Base-by-base conservation (phyloP, 1,140 invertebrate genomes). In the Achatina immaculata region DNA sequence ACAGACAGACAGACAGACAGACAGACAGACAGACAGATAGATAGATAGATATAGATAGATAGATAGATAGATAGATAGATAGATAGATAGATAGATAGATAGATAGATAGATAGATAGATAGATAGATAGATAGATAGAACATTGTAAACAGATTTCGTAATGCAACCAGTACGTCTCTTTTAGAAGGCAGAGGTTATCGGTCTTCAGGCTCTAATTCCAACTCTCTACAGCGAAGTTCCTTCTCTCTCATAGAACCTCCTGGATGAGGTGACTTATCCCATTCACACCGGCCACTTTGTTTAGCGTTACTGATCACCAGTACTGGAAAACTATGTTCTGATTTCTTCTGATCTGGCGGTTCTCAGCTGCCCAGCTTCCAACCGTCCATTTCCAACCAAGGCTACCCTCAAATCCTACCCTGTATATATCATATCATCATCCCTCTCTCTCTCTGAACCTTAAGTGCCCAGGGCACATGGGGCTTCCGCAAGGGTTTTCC, bases 1-100 rank as follows among this genome's bases (percentile, higher is more conserved):
- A 76, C 42, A 82, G 48, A 74, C 62, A 81, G 65, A 28, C 58
- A 75, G 31, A 19, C 16, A n/a, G 3, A 55, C 11, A 24, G 48
- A 42, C 48, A 9, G 3, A 9, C 62, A 6, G 31, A 65, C 9
- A 28, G 55, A 38, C 24, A 34, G 19, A 28, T 62, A 40, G 68
- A 36, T 36, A 9, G 21, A 36, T 36, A 9, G 7, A 11, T 43
- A 21, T 24, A 42, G 7, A 4, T 24, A 11, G 7, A 19, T 66
- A 6, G 14, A 68, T 78, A 66, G 19, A 78, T 36, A n/a, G 48
- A 24, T n/a, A n/a, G 21, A 11, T n/a, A 36, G 16, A 36, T 36
- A 16, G 31, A 9, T n/a, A n/a, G 48, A 31, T 55, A 31, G 45
- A 24, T 19, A 7, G 55, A n/a, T 28, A 36, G 55, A 28, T 24